Conservation (phyloP, 2,888 invertebrate species). For the Pherbina coryleti region DNA sequence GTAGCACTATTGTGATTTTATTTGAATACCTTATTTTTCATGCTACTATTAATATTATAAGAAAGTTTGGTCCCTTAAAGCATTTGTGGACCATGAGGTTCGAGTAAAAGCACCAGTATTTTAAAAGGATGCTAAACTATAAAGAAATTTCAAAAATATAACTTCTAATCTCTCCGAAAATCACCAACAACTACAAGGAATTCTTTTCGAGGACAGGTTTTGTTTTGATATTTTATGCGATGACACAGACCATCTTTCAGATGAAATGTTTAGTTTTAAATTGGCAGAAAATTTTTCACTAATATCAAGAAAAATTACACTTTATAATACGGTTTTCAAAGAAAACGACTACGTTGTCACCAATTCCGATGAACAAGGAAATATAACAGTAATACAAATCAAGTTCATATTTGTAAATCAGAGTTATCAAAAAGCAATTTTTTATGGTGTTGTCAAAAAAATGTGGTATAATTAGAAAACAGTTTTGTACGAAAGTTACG, state of each 20-base stretch:
- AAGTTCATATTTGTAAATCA: no score
- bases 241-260: slow-evolving; percentile 11
- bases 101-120: slow-evolving; percentile 41
- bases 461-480: slow-evolving; percentile 37
- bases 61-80: slow-evolving; percentile 41
- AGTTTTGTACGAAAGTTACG: slow-evolving; percentile 28
- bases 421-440: background rate
- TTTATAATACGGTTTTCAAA: slow-evolving; percentile 33
- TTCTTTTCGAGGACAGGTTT: slow-evolving; percentile 32
- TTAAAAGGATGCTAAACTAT: slow-evolving; percentile 35
- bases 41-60: no score
- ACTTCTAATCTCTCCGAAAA: slow-evolving; percentile 27
- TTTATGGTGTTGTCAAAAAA: slow-evolving; percentile 26
- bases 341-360: slow-evolving; percentile 11
- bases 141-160: slow-evolving; percentile 39
- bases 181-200: slow-evolving; percentile 36
- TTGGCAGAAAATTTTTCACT: slow-evolving; percentile 34
- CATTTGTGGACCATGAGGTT: slow-evolving; percentile 42
- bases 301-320: slow-evolving; percentile 37
- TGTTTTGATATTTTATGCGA: slow-evolving; percentile 31
- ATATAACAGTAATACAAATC: slow-evolving; percentile 21
- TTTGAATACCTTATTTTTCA: no score
- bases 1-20: no score
- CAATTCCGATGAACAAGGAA: slow-evolving; percentile 29
- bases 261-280: slow-evolving; percentile 36